Evolutionary conservation across 1,140 invertebrate species (phyloP), one percentile per base, ranked within the genome.

Genomic region (Drosophila repleta): DNA sequence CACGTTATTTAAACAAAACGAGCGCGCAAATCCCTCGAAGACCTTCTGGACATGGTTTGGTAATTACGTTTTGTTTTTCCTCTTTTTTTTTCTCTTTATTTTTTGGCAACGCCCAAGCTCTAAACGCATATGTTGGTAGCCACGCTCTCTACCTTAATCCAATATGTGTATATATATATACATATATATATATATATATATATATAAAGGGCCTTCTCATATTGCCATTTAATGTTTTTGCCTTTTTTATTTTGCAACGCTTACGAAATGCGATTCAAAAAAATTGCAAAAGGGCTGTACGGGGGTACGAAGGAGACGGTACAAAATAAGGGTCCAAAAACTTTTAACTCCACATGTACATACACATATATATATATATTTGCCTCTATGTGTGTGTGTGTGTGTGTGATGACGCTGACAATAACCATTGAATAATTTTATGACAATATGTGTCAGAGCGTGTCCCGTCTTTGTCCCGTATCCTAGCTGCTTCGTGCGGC

Each of bases 361-460:
- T n/a, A 48, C 53, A 43, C 48, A 48, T 48, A 20, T 26, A n/a
- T n/a, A 48, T 63, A 43, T 57, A 48, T 48, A 20, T 26, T 0
- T 41, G 35, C 32, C 46, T 57, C 15, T 63, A n/a, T 63, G 39
- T 26, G 52, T 65, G 17, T 56, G 41, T 35, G 24, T 39, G 63
- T 66, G 43, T 66, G 51, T 39, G 52, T 57, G 69, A 69, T 75
- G 67, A 70, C 72, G 72, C 32, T 65, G 73, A 77, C 83, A 88
- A 88, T 88, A 88, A 89, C 84, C 83, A 88, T 87, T 87, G 85
- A 90, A 90, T 90, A 90, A 90, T 90, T 90, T 90, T 90, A 87
- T 90, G 87, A 90, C 87, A 90, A 90, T 90, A 90, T 90, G 87
- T 90, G 87, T 90, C 87, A 90, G 76, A 90, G 67, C 61, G 75